Evolutionary conservation across 2,888 invertebrate genomes (phyloP).

Genomic region (Rosalia funebris): DNA sequence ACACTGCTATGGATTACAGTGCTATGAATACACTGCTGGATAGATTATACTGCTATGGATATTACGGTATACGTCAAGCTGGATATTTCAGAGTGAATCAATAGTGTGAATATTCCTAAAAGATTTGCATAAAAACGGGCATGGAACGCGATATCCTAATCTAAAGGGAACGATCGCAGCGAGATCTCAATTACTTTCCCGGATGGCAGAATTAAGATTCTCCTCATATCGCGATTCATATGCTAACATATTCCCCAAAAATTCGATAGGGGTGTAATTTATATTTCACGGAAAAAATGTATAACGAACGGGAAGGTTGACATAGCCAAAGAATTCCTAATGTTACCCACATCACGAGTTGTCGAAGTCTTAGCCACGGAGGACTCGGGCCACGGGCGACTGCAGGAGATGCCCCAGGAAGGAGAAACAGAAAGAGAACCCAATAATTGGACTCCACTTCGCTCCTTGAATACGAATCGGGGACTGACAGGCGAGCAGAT

Average conservation of each 20-base stretch:
- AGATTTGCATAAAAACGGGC: not conserved
- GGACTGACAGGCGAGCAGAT: conserved; percentile 38
- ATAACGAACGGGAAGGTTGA: conserved; percentile 36
- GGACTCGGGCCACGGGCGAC: conserved; percentile 40
- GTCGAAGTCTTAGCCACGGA: conserved; percentile 42
- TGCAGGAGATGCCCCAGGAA: conserved; percentile 36
- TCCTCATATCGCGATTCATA: not conserved
- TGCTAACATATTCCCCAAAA: conserved; percentile 15
- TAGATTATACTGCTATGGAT: too few relatives aligned
- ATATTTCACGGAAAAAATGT: conserved; percentile 35
- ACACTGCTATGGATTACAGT: too few relatives aligned
- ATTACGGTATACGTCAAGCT: too few relatives aligned
- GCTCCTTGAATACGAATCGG: conserved; percentile 43
- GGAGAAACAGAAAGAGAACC: conserved; percentile 44
- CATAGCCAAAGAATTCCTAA: conserved; percentile 39
- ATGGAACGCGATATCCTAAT: too few relatives aligned
- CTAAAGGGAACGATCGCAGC: not conserved
- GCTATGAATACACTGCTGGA: too few relatives aligned
- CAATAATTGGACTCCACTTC: conserved; percentile 45
- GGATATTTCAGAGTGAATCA: too few relatives aligned
- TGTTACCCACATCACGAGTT: conserved; percentile 48
- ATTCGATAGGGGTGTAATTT: conserved; percentile 29
- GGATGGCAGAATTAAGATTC: conserved; percentile 18
- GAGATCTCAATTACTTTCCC: not conserved
- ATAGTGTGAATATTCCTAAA: too few relatives aligned